Percentiles rank a stretch among this genome's conserved stretches.
These are phyloP conservation scores for Drosophila affinis DNA, from an alignment of 2,888 invertebrate genomes.

Conservation along the genomic window DNA sequence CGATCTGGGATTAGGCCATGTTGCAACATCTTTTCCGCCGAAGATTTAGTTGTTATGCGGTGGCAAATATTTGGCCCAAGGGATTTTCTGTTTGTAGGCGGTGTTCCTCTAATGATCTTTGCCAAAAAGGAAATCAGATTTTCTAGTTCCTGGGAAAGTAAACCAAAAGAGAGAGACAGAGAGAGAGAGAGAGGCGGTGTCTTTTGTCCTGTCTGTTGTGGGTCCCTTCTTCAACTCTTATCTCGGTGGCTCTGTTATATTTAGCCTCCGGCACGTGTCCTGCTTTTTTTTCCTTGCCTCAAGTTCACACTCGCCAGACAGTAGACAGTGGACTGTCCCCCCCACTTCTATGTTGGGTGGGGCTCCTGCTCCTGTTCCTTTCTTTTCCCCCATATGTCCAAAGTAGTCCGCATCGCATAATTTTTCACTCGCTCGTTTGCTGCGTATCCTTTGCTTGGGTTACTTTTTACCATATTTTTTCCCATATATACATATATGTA, in stretches of 20 bases:
- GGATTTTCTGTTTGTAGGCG: conserved; percentile 51
- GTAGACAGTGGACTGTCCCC: neutral
- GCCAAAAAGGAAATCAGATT: conserved; percentile 33
- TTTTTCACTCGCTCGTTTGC: conserved; percentile 70
- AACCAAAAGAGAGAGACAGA: neutral
- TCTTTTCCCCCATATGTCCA: conserved; percentile 33
- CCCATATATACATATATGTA: neutral
- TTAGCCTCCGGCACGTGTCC: neutral
- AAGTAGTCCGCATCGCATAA: conserved; percentile 66
- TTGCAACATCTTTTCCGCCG: conserved; percentile 62
- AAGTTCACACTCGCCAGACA: neutral
- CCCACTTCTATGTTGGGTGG: neutral
- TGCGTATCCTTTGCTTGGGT: conserved; percentile 57
- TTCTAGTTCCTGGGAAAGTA: conserved; percentile 40
- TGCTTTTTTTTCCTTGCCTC: conserved; percentile 4
- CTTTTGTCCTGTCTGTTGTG: conserved; percentile 22
- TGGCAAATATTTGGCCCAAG: conserved; percentile 62
- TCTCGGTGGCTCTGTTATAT: conserved; percentile 9
- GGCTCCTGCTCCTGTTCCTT: neutral
- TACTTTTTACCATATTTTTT: conserved; percentile 32
- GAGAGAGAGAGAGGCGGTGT: neutral
- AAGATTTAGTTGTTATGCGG: conserved; percentile 50
- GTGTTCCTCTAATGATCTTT: conserved; percentile 50
- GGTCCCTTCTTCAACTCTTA: conserved; percentile 4
- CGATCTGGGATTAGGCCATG: conserved; percentile 62